Percentiles rank a stretch among this genome's conserved stretches.
Conservation (phyloP, 2,113 vertebrate species). For the Perccottus glenii region DNA sequence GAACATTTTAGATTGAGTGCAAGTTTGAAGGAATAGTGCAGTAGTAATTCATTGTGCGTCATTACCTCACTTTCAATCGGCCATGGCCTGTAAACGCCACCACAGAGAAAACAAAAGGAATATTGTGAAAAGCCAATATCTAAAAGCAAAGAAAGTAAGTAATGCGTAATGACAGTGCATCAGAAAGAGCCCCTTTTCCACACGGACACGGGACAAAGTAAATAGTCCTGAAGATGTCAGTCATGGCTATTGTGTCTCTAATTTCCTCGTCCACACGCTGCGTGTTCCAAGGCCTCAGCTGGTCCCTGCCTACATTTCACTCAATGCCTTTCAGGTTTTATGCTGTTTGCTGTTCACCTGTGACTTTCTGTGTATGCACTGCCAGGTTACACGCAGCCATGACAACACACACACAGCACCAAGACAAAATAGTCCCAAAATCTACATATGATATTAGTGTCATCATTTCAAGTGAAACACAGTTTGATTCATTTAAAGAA, state of each 20-base stretch:
- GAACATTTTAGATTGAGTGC: not conserved
- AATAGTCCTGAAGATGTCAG: too few relatives aligned
- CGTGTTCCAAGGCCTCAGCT: constrained; percentile 2
- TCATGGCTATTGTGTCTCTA: too few relatives aligned
- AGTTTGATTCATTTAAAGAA: too few relatives aligned
- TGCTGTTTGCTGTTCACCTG: constrained; percentile 62
- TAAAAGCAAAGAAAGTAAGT: too few relatives aligned
- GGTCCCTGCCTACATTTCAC: constrained; percentile 5
- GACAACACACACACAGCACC: constrained; percentile 76
- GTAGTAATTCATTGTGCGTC: not conserved
- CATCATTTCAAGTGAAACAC: constrained; percentile 12
- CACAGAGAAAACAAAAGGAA: too few relatives aligned
- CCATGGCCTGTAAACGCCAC: too few relatives aligned
- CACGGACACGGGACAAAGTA: too few relatives aligned
- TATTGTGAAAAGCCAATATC: too few relatives aligned
- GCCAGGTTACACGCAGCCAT: constrained; percentile 76
- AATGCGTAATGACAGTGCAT: too few relatives aligned
- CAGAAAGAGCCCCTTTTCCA: too few relatives aligned
- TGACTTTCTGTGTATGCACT: constrained; percentile 53
- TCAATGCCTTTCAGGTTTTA: not conserved
- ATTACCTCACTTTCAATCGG: too few relatives aligned
- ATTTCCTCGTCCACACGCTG: not conserved
- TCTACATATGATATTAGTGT: constrained; percentile 44
- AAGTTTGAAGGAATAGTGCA: too few relatives aligned
- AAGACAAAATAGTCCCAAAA: constrained; percentile 42